These are phyloP conservation scores for Barbus barbus DNA, from an alignment of 2,113 vertebrate genomes.

Conservation along the genomic window DNA sequence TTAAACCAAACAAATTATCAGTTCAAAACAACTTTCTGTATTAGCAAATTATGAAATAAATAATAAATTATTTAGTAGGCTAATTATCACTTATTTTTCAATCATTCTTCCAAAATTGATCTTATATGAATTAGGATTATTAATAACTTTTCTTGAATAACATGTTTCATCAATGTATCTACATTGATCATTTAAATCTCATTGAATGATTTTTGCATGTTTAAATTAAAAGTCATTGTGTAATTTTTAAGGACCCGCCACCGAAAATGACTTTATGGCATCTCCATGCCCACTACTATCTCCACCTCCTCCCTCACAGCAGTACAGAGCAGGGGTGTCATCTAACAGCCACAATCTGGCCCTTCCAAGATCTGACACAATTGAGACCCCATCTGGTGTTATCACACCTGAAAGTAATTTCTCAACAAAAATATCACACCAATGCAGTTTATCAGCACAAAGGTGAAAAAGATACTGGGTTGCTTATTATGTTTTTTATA, in stretches of 20 bases:
- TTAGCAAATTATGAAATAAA: too few relatives aligned
- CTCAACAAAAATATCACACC: background rate
- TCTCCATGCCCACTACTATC: background rate
- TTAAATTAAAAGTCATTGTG: background rate
- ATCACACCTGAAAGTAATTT: background rate
- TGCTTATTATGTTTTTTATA: background rate
- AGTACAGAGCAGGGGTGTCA: background rate
- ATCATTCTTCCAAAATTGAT: too few relatives aligned
- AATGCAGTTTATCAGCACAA: background rate
- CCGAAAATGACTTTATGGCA: background rate
- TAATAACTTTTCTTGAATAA: too few relatives aligned
- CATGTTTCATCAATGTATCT: too few relatives aligned
- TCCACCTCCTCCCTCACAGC: background rate
- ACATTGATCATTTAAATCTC: background rate
- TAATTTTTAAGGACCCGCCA: background rate
- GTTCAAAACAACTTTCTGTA: background rate
- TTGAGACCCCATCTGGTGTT: background rate
- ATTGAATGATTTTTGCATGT: background rate
- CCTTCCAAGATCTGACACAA: background rate
- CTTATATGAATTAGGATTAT: too few relatives aligned
- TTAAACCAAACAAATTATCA: background rate
- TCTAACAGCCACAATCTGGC: background rate
- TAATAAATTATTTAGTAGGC: background rate
- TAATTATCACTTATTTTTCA: background rate
- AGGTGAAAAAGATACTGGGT: background rate